Evolutionary conservation across 1,140 invertebrate genomes (phyloP), one percentile per base, ranked within the genome.

Genomic region (Procambarus clarkii): DNA sequence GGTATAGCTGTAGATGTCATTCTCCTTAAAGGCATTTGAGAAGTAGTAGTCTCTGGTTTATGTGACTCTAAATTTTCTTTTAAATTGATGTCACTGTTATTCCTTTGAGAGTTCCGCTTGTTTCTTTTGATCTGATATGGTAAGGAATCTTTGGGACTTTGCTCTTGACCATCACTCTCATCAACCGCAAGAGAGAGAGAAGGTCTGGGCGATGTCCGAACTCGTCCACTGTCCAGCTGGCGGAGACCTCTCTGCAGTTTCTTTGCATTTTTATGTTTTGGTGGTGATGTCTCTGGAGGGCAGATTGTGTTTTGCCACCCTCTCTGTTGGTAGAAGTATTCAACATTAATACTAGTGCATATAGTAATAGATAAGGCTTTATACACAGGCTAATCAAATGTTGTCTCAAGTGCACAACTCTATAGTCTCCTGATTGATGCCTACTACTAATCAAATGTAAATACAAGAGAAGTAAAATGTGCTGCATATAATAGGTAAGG

Each of bases 231-330:
- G 50, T 24, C n/a, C 3, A 24, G 46, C 79, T 82, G 80, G n/a
- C 21, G 80, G 54, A 60, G 15, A 58, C 54, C 44, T 82, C 46
- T 5, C 2, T 44, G 80, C 4, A 48, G 4, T 44, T 50, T 58
- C 44, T 60, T 82, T 9, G 8, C 3, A 34, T 54, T 54, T n/a
- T 60, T 44, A 13, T 82, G 80, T 46, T 82, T 79, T n/a, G 77
- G 77, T 79, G 77, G 3, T 7, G 80, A 60, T 34, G 80, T 44
- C 54, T 82, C 18, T 34, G 50, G n/a, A 18, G 50, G 50, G 50
- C 80, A 82, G 13, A 18, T 9, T 9, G 80, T 54, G 80, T 44
- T 50, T 60, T 15, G 21, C 80, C 80, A 82, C 11, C 80, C 80
- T n/a, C 50, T 60, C 80, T 82, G 80, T 58, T n/a, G 80, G 34